Evolutionary conservation across 2,888 invertebrate species (phyloP).

Genomic region (Lepidocyrtinus sp.): DNA sequence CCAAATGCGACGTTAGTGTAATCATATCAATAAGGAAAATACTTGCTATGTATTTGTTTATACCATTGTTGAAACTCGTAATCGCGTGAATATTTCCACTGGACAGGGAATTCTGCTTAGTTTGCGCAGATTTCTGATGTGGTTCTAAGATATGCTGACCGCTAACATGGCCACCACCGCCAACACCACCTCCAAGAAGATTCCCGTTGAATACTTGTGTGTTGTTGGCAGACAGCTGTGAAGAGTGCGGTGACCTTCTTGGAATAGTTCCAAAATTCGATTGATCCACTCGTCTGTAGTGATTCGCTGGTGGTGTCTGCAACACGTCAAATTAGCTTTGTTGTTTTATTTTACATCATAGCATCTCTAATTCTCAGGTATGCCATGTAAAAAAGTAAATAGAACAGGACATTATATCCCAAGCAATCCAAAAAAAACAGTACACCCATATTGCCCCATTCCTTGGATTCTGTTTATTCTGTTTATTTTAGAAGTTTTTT

Average conservation of each 20-base stretch:
- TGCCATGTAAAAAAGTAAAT: conserved; percentile 7
- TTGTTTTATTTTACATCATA: conserved; percentile 51
- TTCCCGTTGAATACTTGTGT: conserved; percentile 51
- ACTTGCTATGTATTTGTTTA: too few relatives aligned
- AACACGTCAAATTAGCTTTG: conserved; percentile 49
- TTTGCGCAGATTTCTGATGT: conserved; percentile 43
- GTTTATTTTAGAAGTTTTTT: background rate
- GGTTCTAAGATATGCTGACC: conserved; percentile 31
- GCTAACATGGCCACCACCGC: conserved; percentile 22
- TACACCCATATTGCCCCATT: background rate
- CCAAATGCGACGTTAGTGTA: too few relatives aligned
- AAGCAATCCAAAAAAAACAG: conserved; percentile 10
- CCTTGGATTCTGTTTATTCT: background rate
- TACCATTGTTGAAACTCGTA: conserved; percentile 65
- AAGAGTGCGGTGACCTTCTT: conserved; percentile 64
- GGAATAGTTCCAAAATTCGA: conserved; percentile 69
- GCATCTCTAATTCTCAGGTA: background rate
- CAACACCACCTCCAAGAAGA: conserved; percentile 55
- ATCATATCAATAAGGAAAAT: too few relatives aligned
- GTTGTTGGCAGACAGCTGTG: conserved; percentile 63
- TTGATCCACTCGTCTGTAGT: conserved; percentile 80
- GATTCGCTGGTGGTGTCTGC: conserved; percentile 82
- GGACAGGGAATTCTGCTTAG: conserved; percentile 61
- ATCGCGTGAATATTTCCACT: conserved; percentile 68
- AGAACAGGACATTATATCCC: background rate